Percentiles rank a stretch among this genome's conserved stretches.
phyloP scores from a whole-genome alignment of 1,140 invertebrate species.

The Macrobrachium rosenbergii region DNA sequence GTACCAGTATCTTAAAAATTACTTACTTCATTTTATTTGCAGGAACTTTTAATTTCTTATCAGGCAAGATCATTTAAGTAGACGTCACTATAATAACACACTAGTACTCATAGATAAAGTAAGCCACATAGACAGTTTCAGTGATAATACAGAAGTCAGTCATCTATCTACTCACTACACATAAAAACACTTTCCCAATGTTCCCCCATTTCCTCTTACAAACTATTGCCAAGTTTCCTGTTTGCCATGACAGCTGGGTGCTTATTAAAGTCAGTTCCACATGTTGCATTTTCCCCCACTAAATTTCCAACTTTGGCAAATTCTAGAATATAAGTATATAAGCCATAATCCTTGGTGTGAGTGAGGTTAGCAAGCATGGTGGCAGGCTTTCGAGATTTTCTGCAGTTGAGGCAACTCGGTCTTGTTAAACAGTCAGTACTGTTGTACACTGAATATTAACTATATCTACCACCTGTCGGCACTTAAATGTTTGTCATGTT shows the following conservation, averaged over 20 bases:
- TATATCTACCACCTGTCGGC: no score
- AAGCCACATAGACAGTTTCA: conserved; percentile 57
- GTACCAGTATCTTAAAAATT: conserved; percentile 23
- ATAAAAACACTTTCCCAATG: conserved; percentile 48
- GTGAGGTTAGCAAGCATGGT: neutral
- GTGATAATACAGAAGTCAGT: conserved; percentile 58
- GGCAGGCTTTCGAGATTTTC: neutral
- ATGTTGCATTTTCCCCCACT: no score
- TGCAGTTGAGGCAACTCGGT: neutral
- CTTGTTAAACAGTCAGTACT: neutral
- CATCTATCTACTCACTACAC: conserved; percentile 52
- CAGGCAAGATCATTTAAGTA: conserved; percentile 53
- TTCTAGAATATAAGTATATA: conserved; percentile 1
- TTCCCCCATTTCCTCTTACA: conserved; percentile 43
- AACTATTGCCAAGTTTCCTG: conserved; percentile 41
- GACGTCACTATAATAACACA: conserved; percentile 48
- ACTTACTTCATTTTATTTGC: conserved; percentile 45
- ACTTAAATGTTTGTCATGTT: neutral
- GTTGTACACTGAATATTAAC: neutral
- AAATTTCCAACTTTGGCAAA: no score
- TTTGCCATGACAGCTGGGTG: neutral
- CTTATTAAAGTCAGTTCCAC: neutral
- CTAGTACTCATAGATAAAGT: conserved; percentile 56
- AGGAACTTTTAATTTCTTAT: conserved; percentile 50
- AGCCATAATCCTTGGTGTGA: conserved; percentile 1